A percentile compares a stretch with the other conserved stretches of the same genome.
Evolutionary conservation across 1,140 invertebrate species (phyloP).

Genomic region (Heliothis virescens): DNA sequence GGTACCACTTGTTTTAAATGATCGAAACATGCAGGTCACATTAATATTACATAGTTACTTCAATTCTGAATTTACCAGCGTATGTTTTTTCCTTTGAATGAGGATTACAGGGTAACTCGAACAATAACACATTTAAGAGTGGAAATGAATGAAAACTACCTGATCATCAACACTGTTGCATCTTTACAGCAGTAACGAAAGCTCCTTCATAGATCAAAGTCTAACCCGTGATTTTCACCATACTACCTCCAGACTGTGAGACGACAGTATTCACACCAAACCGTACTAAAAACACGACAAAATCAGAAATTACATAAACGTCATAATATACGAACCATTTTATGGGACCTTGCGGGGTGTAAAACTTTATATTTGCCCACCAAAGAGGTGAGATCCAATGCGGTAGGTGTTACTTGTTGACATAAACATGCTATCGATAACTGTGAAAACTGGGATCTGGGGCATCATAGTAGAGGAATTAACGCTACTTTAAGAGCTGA

Average conservation of each 20-base stretch:
- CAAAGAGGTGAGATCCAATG: not conserved
- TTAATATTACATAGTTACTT: too few relatives aligned
- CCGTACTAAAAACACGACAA: conserved; percentile 1
- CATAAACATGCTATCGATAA: conserved; percentile 2
- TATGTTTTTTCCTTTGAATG: too few relatives aligned
- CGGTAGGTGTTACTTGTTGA: not conserved
- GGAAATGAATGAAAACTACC: too few relatives aligned
- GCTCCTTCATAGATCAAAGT: too few relatives aligned
- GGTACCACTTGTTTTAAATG: too few relatives aligned
- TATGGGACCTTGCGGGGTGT: not conserved
- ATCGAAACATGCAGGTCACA: too few relatives aligned
- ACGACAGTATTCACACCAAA: not conserved
- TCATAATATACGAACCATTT: conserved; percentile 21
- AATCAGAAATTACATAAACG: conserved; percentile 12
- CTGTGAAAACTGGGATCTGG: not conserved
- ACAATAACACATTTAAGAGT: too few relatives aligned
- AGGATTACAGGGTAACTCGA: too few relatives aligned
- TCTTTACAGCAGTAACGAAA: too few relatives aligned
- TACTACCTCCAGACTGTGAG: not conserved
- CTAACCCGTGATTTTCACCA: too few relatives aligned
- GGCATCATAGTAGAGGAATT: not conserved
- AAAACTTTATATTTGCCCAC: conserved; percentile 19
- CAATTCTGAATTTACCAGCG: too few relatives aligned
- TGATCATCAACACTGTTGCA: too few relatives aligned
- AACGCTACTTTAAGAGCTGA: not conserved